Conservation (phyloP, 2,797 vertebrate species). For the Otolemur crassicaudatus region DNA sequence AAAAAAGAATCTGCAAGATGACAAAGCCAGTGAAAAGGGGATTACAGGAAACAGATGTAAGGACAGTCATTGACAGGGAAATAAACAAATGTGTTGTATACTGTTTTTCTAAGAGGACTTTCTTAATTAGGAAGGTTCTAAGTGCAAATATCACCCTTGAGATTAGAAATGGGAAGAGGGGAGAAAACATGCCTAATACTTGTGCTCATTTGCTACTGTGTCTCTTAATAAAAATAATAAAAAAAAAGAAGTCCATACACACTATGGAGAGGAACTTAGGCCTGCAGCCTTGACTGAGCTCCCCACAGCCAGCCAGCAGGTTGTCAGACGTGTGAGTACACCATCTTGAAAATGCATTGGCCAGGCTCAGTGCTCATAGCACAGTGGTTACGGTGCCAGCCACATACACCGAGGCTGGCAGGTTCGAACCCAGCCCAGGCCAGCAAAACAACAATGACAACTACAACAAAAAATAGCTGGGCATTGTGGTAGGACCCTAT, state of each 20-base stretch:
- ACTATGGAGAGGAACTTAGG: not conserved
- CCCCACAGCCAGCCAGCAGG: not conserved
- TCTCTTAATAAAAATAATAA: not conserved
- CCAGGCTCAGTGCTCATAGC: too few relatives aligned
- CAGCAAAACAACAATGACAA: too few relatives aligned
- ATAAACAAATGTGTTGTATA: not conserved
- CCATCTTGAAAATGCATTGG: not conserved
- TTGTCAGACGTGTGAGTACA: not conserved
- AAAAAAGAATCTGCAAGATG: not conserved
- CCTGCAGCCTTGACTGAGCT: not conserved
- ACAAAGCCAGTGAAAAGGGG: not conserved
- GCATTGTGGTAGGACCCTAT: too few relatives aligned
- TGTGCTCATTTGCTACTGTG: fast-evolving
- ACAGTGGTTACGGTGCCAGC: too few relatives aligned
- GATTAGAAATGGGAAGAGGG: too few relatives aligned
- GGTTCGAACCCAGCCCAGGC: too few relatives aligned
- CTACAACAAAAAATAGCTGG: too few relatives aligned
- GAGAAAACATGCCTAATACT: not conserved
- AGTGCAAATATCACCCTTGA: not conserved
- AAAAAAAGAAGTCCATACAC: not conserved
- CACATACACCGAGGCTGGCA: too few relatives aligned
- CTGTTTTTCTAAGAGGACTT: not conserved
- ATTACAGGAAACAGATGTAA: not conserved
- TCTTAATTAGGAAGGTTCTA: too few relatives aligned
- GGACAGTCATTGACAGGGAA: not conserved